Percentiles rank a stretch among this genome's conserved stretches.
phyloP scores from a whole-genome alignment of 2,113 vertebrate genomes.

The Gavia stellata region DNA sequence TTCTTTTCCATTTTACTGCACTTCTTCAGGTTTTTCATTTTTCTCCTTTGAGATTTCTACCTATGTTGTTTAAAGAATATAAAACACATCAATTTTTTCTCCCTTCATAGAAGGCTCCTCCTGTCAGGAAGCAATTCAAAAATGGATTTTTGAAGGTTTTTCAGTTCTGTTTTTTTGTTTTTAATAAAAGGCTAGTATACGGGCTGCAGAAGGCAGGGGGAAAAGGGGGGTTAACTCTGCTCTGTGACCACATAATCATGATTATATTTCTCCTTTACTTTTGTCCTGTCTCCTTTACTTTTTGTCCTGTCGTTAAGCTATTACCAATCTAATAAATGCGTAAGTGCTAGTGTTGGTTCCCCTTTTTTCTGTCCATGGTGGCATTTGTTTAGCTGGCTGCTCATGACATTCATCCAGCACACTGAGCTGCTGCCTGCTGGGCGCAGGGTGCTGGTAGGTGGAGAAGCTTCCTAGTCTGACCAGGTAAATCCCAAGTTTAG shows the following conservation, averaged over 20 bases:
- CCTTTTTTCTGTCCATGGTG: background rate
- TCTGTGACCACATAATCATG: background rate
- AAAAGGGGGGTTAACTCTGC: background rate
- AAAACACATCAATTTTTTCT: background rate
- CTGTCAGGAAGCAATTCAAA: background rate
- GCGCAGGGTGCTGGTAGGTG: background rate
- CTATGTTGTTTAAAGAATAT: background rate
- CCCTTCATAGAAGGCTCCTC: background rate
- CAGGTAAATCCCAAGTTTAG: background rate
- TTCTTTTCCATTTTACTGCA: conserved; percentile 31
- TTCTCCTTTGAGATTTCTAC: conserved; percentile 7
- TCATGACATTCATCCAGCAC: background rate
- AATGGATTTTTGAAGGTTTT: background rate
- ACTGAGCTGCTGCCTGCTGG: background rate
- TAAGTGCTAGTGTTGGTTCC: background rate
- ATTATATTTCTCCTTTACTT: background rate
- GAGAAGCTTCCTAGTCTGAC: background rate
- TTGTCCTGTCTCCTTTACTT: background rate
- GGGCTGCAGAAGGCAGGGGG: background rate
- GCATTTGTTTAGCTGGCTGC: background rate
- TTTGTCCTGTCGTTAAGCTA: background rate
- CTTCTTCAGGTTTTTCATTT: background rate
- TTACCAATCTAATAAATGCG: background rate
- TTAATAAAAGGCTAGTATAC: background rate
- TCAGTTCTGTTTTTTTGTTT: background rate